phyloP scores from a whole-genome alignment of 2,888 invertebrate species.

The Argyra leucocephala region DNA sequence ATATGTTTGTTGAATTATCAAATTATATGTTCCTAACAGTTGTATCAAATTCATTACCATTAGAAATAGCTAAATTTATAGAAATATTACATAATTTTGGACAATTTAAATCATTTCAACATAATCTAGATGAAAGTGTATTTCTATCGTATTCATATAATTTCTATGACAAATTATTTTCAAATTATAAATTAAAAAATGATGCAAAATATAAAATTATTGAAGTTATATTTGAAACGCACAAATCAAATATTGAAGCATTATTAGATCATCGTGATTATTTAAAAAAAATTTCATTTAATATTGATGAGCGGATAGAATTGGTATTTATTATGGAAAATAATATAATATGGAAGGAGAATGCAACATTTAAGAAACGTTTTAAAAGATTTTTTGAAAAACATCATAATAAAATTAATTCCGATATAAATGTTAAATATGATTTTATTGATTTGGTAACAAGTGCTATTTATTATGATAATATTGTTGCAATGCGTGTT shows the following conservation, averaged over 20 bases:
- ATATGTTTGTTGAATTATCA: background rate
- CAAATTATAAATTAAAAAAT: conserved; percentile 4
- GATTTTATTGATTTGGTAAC: conserved; percentile 1
- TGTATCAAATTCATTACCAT: background rate
- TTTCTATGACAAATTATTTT: background rate
- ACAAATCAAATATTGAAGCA: conserved; percentile 1
- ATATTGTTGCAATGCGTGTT: background rate
- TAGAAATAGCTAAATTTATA: background rate
- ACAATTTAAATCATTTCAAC: background rate
- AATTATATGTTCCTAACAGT: background rate
- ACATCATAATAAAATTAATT: background rate
- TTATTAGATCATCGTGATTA: background rate
- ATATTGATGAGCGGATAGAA: background rate
- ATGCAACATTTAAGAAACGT: background rate
- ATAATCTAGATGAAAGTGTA: background rate
- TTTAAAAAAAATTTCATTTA: background rate
- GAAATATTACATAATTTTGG: background rate
- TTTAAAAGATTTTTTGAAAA: background rate
- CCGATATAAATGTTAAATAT: background rate
- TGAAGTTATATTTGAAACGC: background rate
- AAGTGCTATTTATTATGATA: background rate
- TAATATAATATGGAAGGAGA: background rate
- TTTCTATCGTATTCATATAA: background rate
- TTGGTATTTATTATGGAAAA: background rate
- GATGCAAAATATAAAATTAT: background rate